Conservation (phyloP, 2,888 invertebrate species). For the Merodon equestris region DNA sequence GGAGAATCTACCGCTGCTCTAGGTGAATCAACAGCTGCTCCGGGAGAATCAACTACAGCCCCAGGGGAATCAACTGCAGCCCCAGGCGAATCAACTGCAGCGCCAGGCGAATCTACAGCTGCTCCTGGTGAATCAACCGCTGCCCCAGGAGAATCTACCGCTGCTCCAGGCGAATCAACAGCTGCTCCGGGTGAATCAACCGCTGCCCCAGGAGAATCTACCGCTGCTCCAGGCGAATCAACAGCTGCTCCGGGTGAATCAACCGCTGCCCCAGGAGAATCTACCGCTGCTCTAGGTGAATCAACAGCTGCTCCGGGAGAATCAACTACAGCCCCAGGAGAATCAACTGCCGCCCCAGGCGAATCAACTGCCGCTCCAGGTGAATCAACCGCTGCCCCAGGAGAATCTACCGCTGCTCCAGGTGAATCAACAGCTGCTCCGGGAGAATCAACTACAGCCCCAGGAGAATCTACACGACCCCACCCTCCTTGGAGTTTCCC, state of each 20-base stretch:
- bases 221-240: not conserved
- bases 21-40: not conserved
- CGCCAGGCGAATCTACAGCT: conserved; percentile 30
- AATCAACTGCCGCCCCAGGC: not conserved
- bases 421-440: not conserved
- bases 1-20: not conserved
- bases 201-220: not conserved
- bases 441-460: not conserved
- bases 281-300: conserved; percentile 2
- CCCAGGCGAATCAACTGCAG: conserved; percentile 11
- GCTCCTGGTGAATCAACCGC: conserved; percentile 38
- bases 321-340: conserved; percentile 21
- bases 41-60: conserved; percentile 2
- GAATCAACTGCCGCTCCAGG: not conserved
- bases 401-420: not conserved
- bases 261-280: conserved; percentile 15
- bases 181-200: conserved; percentile 12
- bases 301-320: conserved; percentile 19
- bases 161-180: conserved; percentile 5
- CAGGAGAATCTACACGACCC: not conserved
- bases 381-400: not conserved
- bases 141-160: conserved; percentile 10
- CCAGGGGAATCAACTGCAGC: conserved; percentile 3
- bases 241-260: conserved; percentile 63
- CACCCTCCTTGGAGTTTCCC: not conserved